Evolutionary conservation across 2,113 vertebrate genomes (phyloP).

Genomic region (Ranitomeya variabilis): DNA sequence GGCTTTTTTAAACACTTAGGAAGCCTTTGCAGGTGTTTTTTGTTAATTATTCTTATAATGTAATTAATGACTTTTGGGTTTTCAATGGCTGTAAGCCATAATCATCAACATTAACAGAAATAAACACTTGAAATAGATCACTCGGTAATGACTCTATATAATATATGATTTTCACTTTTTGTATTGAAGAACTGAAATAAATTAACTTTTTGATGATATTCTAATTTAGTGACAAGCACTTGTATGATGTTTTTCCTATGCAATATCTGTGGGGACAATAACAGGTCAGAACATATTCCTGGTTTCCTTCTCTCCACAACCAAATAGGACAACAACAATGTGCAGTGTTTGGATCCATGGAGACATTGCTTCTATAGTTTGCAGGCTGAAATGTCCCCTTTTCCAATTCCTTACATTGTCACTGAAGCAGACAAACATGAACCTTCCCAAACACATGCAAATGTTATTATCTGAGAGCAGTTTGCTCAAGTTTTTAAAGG

Average conservation of each 20-base stretch:
- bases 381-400: conserved; percentile 26
- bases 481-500: conserved; percentile 8
- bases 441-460: conserved; percentile 10
- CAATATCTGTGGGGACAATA: not conserved
- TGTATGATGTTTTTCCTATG: not conserved
- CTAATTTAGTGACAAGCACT: not conserved
- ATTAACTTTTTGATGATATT: too few species aligned
- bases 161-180: too few species aligned
- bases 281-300: conserved; percentile 31
- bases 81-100: too few species aligned
- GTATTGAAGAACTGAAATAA: too few species aligned
- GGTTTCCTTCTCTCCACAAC: not conserved
- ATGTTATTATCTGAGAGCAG: conserved; percentile 26
- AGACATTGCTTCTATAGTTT: conserved; percentile 23
- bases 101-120: too few species aligned
- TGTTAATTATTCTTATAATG: too few species aligned
- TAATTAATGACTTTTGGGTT: too few species aligned
- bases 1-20: too few species aligned
- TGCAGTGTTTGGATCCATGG: conserved; percentile 49
- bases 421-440: conserved; percentile 27
- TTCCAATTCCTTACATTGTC: conserved; percentile 40
- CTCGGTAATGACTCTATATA: too few species aligned
- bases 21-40: too few species aligned
- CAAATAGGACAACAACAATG: conserved; percentile 32
- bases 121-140: too few species aligned